phyloP scores from a whole-genome alignment of 2,888 invertebrate genomes.

The Podabrus alpinus region DNA sequence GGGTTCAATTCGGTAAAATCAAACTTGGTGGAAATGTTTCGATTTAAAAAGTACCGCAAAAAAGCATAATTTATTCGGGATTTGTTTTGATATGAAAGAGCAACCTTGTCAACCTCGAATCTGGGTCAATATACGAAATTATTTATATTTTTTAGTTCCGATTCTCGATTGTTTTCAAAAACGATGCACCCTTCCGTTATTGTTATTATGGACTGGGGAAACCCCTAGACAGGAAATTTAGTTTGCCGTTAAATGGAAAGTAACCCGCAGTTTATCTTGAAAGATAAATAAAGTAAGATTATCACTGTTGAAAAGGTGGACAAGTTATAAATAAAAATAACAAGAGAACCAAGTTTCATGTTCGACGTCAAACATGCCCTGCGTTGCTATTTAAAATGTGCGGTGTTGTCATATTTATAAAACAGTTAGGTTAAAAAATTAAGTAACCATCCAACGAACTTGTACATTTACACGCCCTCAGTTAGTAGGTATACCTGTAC shows the following conservation, averaged over 20 bases:
- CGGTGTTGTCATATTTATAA: neutral
- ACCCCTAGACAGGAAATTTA: neutral
- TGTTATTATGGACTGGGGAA: neutral
- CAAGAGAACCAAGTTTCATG: neutral
- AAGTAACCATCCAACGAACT: neutral
- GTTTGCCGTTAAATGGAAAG: neutral
- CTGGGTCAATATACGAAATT: neutral
- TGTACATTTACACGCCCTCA: neutral
- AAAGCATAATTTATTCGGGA: neutral
- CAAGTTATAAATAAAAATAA: neutral
- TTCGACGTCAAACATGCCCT: neutral
- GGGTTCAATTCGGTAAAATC: no score
- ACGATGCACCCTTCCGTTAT: neutral
- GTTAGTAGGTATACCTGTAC: neutral
- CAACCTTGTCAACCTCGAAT: neutral
- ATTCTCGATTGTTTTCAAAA: neutral
- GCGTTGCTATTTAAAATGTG: neutral
- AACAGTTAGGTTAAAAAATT: neutral
- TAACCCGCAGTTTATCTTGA: neutral
- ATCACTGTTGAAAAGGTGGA: neutral
- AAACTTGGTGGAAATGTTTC: no score
- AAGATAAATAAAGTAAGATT: neutral
- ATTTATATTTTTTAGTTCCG: neutral
- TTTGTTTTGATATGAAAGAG: neutral
- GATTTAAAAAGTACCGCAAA: neutral